Percentiles rank a stretch among this genome's conserved stretches.
phyloP scores from a whole-genome alignment of 2,888 invertebrate genomes.

The Ophion slaviceki region DNA sequence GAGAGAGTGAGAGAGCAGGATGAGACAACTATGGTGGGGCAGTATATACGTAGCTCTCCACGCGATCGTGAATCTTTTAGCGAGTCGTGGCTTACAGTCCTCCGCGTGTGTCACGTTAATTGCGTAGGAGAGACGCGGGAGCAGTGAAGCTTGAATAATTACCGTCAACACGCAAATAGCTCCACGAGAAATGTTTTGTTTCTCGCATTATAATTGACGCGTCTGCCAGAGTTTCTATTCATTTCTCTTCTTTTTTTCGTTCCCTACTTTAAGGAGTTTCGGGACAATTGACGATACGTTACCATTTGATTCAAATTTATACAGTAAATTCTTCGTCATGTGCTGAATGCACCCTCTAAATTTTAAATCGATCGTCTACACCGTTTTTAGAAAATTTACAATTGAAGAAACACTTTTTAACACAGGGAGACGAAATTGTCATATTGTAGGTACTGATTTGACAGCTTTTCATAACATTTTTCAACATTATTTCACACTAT shows the following conservation, averaged over 20 bases:
- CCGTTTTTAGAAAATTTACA: too few species aligned
- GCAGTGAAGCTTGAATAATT: constrained; percentile 60
- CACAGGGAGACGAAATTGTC: too few species aligned
- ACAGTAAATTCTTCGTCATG: too few species aligned
- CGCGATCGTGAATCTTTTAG: constrained; percentile 77
- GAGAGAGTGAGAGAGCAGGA: not conserved
- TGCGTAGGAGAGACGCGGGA: constrained; percentile 74
- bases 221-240: not conserved
- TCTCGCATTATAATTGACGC: constrained; percentile 68
- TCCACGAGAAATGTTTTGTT: constrained; percentile 57
- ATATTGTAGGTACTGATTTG: not conserved
- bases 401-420: too few species aligned
- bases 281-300: too few species aligned
- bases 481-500: not conserved
- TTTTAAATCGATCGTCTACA: too few species aligned
- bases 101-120: constrained; percentile 73
- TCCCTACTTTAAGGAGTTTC: not conserved
- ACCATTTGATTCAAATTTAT: too few species aligned
- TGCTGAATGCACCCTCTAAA: too few species aligned
- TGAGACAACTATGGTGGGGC: not conserved
- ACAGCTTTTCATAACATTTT: not conserved
- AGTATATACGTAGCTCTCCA: constrained; percentile 32
- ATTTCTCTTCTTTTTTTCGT: not conserved
- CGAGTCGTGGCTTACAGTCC: constrained; percentile 64
- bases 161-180: constrained; percentile 62